Base-by-base conservation (phyloP, 2,888 invertebrate genomes). In the Xestia ashworthii region DNA sequence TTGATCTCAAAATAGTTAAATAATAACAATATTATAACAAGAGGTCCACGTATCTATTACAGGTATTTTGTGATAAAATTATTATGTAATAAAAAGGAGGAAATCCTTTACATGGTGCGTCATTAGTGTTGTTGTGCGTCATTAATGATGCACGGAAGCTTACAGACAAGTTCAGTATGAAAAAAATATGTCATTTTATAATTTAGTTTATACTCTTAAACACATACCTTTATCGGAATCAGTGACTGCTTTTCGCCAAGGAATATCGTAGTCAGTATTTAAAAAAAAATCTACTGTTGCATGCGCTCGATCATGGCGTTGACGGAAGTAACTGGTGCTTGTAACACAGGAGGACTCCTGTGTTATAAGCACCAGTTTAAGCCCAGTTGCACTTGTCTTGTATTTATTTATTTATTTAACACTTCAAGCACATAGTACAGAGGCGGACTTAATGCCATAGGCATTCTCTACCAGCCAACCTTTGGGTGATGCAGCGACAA, bases 71-170 rank as follows among this genome's bases (percentile, higher is more conserved):
- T 32, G 38, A 55, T 41, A 74, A 32, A 48, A 55, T 41, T 38
- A 71, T 71, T 12, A 1, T 46, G 3, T 60, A 38, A 22, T 46
- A 53, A 48, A 79, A 67, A 55, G 3, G 3, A 79, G 22, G 4
- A 60, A 38, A 67, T 48, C 11, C 32, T 58, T 55, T 67, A 74
- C 67, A 80, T 60, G 32, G 38, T 41, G 19, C 80, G 14, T 62
- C 73, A 73, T 79, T 74, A 79, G 67, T 67, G 74, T 1, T 41
- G 16, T 72, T 53, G 67, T 67, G 14, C n/a, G 1, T 66, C 16
- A 46, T n/a, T 32, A 58, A 22, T 25, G 22, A 64, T 50, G 14
- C 46, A 41, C 22, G 25, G 25, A 9, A 72, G 16, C 22, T 14
- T 44, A 46, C 25, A 38, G 25, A 6, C 14, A 71, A 78, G 58